Evolutionary conservation across 92 coral and sea anemone species (phyloP).

Genomic region (Ricordea florida): DNA sequence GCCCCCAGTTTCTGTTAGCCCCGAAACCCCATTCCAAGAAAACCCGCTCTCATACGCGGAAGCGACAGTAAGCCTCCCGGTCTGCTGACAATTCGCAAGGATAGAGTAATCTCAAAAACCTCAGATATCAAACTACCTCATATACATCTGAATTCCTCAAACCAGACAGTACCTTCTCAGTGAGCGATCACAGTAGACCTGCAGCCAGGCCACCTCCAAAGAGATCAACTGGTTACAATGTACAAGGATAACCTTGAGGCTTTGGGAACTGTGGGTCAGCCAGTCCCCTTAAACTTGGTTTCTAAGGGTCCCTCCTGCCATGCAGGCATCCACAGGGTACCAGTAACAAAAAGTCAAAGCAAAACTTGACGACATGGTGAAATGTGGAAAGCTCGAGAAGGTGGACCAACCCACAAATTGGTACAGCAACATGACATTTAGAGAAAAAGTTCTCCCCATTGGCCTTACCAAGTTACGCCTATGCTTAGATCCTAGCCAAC

Average conservation of each 20-base stretch:
- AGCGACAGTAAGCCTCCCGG: no score
- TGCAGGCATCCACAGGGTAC: conserved; percentile 39
- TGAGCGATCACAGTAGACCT: background rate
- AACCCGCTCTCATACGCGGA: no score
- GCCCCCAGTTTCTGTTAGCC: no score
- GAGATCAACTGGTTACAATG: conserved; percentile 11
- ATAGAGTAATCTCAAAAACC: conserved; percentile 15
- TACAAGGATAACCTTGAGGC: conserved; percentile 46
- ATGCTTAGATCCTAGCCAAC: conserved; percentile 46
- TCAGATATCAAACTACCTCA: conserved; percentile 1
- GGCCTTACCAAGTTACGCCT: conserved; percentile 27
- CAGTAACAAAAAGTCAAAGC: conserved; percentile 25
- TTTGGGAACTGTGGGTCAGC: conserved; percentile 34
- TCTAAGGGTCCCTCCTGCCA: conserved; percentile 30
- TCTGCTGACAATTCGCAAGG: no score
- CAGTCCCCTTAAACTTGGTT: conserved; percentile 19
- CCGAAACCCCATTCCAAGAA: no score
- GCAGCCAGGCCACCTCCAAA: conserved; percentile 24
- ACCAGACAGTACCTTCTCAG: background rate
- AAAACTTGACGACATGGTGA: conserved; percentile 44
- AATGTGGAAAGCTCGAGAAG: conserved; percentile 31
- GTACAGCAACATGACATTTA: conserved; percentile 39
- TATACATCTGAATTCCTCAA: conserved; percentile 18
- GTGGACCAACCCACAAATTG: conserved; percentile 33
- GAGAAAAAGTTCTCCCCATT: conserved; percentile 23